Percentiles rank a stretch among this genome's conserved stretches.
Conservation (phyloP, 2,888 invertebrate genomes). For the Ectemnius cavifrons region DNA sequence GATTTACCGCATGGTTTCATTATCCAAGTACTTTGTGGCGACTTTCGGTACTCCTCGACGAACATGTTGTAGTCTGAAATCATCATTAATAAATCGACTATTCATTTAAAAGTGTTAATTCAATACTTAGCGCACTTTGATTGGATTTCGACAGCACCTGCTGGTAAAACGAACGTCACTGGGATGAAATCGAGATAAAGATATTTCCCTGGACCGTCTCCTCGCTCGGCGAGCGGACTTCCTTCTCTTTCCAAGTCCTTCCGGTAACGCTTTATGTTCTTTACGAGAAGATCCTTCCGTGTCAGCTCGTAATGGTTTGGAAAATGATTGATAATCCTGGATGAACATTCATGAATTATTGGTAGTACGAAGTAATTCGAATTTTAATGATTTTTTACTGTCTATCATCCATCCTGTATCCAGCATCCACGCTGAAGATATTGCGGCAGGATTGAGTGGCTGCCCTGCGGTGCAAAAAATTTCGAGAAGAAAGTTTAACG, state of each 20-base stretch:
- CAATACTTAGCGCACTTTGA: constrained; percentile 5
- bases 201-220: constrained; percentile 86
- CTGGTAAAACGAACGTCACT: constrained; percentile 94
- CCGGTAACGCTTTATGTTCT: constrained; percentile 96
- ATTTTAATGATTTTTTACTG: constrained; percentile 81
- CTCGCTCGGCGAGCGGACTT: constrained; percentile 90
- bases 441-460: constrained; percentile 93
- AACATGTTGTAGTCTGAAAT: constrained; percentile 94
- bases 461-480: constrained; percentile 80
- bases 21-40: constrained; percentile 97
- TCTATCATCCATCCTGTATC: constrained; percentile 94
- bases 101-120: background rate
- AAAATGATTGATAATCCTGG: constrained; percentile 94
- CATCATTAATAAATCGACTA: background rate
- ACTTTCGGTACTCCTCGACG: constrained; percentile 96
- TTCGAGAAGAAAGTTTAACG: background rate
- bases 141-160: constrained; percentile 74
- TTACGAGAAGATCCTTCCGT: constrained; percentile 96
- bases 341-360: background rate
- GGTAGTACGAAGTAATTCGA: background rate
- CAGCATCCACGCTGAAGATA: constrained; percentile 94
- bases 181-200: constrained; percentile 94
- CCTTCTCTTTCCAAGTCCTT: constrained; percentile 95
- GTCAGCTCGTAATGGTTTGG: constrained; percentile 97
- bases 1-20: constrained; percentile 98